phyloP scores from a whole-genome alignment of 2,113 vertebrate species.

The Ochotona princeps region DNA sequence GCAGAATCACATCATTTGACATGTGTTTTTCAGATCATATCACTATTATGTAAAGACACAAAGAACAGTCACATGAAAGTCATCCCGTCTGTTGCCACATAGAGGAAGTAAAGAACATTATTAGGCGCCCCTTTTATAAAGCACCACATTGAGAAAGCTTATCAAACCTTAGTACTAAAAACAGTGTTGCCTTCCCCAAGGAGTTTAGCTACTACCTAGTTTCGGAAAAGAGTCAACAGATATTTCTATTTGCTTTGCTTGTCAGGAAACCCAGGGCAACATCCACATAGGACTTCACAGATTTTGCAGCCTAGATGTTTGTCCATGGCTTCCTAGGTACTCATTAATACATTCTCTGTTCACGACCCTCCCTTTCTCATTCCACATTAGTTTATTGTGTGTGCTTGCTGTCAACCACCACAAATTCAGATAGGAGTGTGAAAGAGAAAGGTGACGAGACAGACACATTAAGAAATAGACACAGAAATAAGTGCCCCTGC shows the following conservation, averaged over 20 bases:
- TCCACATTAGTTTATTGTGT: neutral
- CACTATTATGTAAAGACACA: conserved; percentile 3
- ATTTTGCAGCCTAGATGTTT: neutral
- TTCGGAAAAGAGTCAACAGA: neutral
- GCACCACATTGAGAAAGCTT: neutral
- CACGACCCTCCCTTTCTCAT: conserved; percentile 17
- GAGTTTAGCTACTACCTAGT: neutral
- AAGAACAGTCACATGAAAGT: neutral
- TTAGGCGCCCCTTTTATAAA: neutral
- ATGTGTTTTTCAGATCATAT: neutral
- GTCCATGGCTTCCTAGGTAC: neutral
- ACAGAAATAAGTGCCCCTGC: neutral
- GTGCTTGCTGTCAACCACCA: conserved; percentile 9
- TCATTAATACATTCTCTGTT: conserved; percentile 1
- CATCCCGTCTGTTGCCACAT: neutral
- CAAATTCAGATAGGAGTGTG: neutral
- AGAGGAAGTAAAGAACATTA: neutral
- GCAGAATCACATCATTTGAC: neutral
- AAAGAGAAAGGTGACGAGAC: neutral
- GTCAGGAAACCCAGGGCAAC: conserved; percentile 13
- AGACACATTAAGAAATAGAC: conserved; percentile 9
- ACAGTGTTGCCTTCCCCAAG: neutral
- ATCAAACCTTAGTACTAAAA: conserved; percentile 32
- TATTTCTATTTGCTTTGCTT: conserved; percentile 27
- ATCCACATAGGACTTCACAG: neutral